Percentiles rank a stretch among this genome's conserved stretches.
phyloP scores from a whole-genome alignment of 2,888 invertebrate species.

The Xiphydria camelus region DNA sequence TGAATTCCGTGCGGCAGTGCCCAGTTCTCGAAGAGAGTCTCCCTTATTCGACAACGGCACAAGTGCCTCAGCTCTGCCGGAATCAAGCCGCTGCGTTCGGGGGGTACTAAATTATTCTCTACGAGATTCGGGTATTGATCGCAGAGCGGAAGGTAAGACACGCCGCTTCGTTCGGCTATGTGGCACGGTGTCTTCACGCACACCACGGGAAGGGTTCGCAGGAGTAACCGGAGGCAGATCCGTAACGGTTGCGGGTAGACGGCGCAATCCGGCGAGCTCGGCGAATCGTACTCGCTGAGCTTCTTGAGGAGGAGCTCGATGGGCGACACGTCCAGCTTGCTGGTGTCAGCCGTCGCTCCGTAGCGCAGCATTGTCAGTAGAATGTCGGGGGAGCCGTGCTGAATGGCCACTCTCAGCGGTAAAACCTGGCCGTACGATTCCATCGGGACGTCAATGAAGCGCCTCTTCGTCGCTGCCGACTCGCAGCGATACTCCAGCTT shows the following conservation, averaged over 20 bases:
- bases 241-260: slow-evolving; percentile 71
- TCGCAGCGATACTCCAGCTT: slow-evolving; percentile 61
- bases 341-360: slow-evolving; percentile 61
- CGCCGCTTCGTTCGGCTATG: slow-evolving; percentile 43
- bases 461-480: slow-evolving; percentile 33
- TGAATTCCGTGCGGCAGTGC: slow-evolving; percentile 76
- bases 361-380: slow-evolving; percentile 69
- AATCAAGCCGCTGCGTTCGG: slow-evolving; percentile 64
- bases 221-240: slow-evolving; percentile 68
- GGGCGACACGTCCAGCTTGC: slow-evolving; percentile 65
- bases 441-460: slow-evolving; percentile 80
- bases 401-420: slow-evolving; percentile 74
- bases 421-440: slow-evolving; percentile 78
- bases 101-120: slow-evolving; percentile 64
- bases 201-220: slow-evolving; percentile 68
- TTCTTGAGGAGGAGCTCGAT: slow-evolving; percentile 69
- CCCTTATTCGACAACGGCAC: slow-evolving; percentile 72
- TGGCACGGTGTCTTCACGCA: slow-evolving; percentile 45
- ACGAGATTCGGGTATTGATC: slow-evolving; percentile 61
- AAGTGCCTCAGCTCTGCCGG: slow-evolving; percentile 78
- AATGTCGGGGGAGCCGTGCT: slow-evolving; percentile 75
- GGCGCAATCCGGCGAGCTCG: slow-evolving; percentile 39
- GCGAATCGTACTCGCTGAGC: slow-evolving; percentile 62
- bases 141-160: slow-evolving; percentile 41
- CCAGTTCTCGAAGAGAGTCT: slow-evolving; percentile 69